Percentiles rank a stretch among this genome's conserved stretches.
phyloP scores from a whole-genome alignment of 2,797 vertebrate species.

The Petrocephalus schoutedeni region DNA sequence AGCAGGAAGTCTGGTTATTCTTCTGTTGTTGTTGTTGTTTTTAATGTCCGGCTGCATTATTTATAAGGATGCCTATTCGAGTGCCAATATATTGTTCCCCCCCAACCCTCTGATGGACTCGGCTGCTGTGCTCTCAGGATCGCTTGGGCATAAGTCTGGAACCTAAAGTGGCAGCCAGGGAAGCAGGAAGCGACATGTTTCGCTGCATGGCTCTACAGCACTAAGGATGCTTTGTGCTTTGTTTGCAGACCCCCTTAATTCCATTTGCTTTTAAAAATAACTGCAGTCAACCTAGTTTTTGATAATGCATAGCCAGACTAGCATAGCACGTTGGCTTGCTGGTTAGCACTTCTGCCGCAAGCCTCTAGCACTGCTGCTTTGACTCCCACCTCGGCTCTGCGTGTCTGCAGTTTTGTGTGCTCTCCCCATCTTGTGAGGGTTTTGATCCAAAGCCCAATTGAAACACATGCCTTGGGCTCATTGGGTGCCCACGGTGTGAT shows the following conservation, averaged over 20 bases:
- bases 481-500: background rate
- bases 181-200: background rate
- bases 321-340: background rate
- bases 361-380: background rate
- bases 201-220: background rate
- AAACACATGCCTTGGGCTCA: background rate
- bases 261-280: background rate
- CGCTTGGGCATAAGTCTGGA: background rate
- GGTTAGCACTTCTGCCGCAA: background rate
- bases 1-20: background rate
- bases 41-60: background rate
- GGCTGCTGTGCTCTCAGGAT: background rate
- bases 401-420: background rate
- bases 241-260: background rate
- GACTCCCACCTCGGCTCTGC: background rate
- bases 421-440: background rate
- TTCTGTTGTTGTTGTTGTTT: background rate
- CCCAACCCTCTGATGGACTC: background rate
- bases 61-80: background rate
- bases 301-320: background rate
- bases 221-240: background rate
- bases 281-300: background rate
- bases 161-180: background rate
- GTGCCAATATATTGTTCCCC: too few relatives aligned
- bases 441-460: background rate